Conservation (phyloP, 2,888 invertebrate genomes). For the Ormyrus nitidulus region DNA sequence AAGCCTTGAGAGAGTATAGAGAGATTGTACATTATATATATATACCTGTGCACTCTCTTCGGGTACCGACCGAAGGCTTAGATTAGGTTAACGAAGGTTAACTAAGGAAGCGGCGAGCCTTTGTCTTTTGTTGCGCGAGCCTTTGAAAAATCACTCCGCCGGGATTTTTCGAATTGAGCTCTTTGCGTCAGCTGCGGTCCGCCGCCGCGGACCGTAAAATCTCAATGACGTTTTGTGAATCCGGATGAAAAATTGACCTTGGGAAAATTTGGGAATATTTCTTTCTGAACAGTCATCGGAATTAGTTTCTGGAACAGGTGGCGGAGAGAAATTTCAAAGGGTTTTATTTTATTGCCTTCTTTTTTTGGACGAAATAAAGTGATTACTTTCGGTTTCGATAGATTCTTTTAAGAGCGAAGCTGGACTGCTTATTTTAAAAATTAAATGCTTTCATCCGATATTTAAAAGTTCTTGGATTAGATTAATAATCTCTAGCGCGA, state of each 20-base stretch:
- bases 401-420: too few species aligned
- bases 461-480: too few species aligned
- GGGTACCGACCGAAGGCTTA: constrained; percentile 32
- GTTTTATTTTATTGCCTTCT: too few species aligned
- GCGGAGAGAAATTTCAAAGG: too few species aligned
- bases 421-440: too few species aligned
- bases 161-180: constrained; percentile 21
- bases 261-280: neutral
- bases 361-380: too few species aligned
- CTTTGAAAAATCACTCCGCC: constrained; percentile 42
- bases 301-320: too few species aligned
- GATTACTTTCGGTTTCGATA: too few species aligned
- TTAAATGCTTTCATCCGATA: too few species aligned
- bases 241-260: constrained; percentile 32
- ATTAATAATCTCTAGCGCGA: too few species aligned
- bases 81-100: constrained; percentile 53
- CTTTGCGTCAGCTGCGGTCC: constrained; percentile 4
- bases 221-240: constrained; percentile 7
- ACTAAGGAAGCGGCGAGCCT: constrained; percentile 45
- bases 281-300: neutral
- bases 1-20: constrained; percentile 4
- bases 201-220: neutral
- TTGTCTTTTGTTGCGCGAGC: constrained; percentile 40
- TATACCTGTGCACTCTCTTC: constrained; percentile 3
- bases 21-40: neutral